Percentiles rank a stretch among this genome's conserved stretches.
Conservation (phyloP, 1,140 invertebrate species). For the Rhopalosiphum padi region DNA sequence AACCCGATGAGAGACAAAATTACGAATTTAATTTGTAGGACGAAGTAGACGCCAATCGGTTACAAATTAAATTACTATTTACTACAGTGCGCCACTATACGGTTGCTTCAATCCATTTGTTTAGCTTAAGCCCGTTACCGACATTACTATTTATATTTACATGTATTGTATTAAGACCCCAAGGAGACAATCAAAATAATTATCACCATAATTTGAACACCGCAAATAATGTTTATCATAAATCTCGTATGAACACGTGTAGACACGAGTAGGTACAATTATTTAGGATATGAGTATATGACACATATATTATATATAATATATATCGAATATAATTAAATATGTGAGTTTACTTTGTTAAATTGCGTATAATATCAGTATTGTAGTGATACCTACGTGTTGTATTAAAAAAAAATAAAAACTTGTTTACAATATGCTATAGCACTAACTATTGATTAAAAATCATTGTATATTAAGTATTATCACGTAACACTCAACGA, state of each 20-base stretch:
- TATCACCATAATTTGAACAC: neutral
- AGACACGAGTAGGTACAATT: neutral
- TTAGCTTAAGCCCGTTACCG: neutral
- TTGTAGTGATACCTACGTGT: neutral
- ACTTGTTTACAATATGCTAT: neutral
- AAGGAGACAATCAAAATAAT: neutral
- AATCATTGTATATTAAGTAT: neutral
- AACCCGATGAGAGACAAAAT: neutral
- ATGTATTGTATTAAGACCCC: neutral
- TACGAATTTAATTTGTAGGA: neutral
- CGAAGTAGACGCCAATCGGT: neutral
- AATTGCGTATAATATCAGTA: neutral
- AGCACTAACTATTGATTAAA: neutral
- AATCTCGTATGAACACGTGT: neutral
- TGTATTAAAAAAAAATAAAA: neutral
- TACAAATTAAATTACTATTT: constrained; percentile 40
- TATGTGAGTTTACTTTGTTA: neutral
- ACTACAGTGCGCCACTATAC: neutral
- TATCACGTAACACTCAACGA: neutral
- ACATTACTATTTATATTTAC: neutral
- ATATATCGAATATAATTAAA: neutral
- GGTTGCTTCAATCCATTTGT: neutral
- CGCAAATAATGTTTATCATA: neutral
- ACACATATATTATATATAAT: neutral
- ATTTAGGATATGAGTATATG: neutral